phyloP scores from a whole-genome alignment of 2,888 invertebrate genomes.

The Pachymerium ferrugineum region DNA sequence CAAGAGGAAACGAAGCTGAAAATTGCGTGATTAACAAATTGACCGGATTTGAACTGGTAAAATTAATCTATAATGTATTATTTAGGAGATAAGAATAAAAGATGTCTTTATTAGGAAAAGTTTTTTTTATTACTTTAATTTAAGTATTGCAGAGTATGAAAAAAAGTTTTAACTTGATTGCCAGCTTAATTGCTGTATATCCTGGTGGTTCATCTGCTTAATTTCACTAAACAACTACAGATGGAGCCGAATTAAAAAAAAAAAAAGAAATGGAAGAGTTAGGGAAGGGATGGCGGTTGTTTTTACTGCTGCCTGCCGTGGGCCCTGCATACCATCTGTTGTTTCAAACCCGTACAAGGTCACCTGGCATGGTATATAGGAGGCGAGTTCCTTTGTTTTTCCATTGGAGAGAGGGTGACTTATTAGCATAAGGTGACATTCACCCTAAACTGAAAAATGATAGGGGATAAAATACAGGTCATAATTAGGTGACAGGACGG shows the following conservation, averaged over 20 bases:
- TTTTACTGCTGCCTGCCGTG: not conserved
- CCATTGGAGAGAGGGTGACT: not conserved
- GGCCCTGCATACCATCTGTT: constrained; percentile 3
- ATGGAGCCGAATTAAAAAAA: not conserved
- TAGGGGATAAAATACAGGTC: not conserved
- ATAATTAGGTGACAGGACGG: not conserved
- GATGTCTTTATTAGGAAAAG: not conserved
- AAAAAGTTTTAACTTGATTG: too few species aligned
- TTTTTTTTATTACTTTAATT: too few species aligned
- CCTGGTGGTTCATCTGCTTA: not conserved
- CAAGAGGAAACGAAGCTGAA: not conserved
- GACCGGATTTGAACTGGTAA: not conserved
- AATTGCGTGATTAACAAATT: constrained; percentile 1
- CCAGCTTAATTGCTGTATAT: too few species aligned
- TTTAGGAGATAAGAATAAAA: not conserved
- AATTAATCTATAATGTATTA: not conserved
- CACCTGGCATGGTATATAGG: not conserved
- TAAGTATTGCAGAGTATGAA: too few species aligned
- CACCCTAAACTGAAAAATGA: not conserved
- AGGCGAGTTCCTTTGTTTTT: not conserved
- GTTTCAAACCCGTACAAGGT: constrained; percentile 14
- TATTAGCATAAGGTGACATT: constrained; percentile 10
- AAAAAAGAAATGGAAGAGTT: constrained; percentile 5
- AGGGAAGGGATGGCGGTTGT: not conserved
- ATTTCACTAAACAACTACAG: not conserved